Evolutionary conservation across 2,797 vertebrate genomes (phyloP).

Genomic region (Peromyscus melanophrys): DNA sequence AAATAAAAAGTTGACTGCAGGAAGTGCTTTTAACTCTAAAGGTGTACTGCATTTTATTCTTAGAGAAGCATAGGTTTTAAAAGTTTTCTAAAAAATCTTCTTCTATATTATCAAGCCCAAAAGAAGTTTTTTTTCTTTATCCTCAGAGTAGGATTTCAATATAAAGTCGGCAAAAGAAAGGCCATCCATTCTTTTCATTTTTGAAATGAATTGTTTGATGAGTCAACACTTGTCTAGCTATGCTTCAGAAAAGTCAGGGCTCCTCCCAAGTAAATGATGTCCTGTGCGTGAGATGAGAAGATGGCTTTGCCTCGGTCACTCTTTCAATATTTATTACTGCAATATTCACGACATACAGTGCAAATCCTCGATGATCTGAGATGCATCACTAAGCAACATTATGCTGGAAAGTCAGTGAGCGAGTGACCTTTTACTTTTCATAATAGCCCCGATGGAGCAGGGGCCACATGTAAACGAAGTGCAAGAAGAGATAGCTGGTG

Average conservation of each 20-base stretch:
- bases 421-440: constrained; percentile 68
- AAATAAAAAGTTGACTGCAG: not conserved
- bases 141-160: constrained; percentile 57
- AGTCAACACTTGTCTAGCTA: constrained; percentile 59
- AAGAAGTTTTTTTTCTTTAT: not conserved
- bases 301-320: not conserved
- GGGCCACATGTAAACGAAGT: constrained; percentile 58
- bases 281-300: constrained; percentile 6
- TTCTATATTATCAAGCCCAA: constrained; percentile 47
- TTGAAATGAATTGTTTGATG: constrained; percentile 68
- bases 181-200: constrained; percentile 53
- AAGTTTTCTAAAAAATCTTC: not conserved
- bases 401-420: constrained; percentile 40
- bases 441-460: constrained; percentile 47
- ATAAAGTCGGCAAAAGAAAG: constrained; percentile 38
- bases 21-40: constrained; percentile 4
- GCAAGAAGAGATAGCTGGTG: constrained; percentile 36
- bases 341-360: constrained; percentile 5
- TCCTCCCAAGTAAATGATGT: constrained; percentile 62
- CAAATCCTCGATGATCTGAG: not conserved
- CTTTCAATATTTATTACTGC: constrained; percentile 39
- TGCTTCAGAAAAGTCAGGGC: not conserved
- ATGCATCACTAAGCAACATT: constrained; percentile 59
- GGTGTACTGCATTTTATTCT: constrained; percentile 38
- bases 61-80: constrained; percentile 19